Conservation (phyloP, 2,888 invertebrate species). For the Hirtodrosophila confusa region DNA sequence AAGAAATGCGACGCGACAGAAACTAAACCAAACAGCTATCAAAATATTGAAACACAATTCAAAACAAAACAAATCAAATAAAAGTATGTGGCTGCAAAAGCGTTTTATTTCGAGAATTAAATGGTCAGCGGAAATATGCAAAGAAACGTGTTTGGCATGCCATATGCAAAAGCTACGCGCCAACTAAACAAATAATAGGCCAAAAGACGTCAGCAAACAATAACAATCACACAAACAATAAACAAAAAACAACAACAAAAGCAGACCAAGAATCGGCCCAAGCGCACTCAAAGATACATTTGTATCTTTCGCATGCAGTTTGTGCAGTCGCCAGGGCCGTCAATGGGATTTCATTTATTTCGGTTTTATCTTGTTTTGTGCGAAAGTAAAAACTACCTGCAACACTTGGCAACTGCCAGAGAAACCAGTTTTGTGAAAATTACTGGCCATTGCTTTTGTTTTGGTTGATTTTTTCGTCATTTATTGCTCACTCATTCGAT, state of each 20-base stretch:
- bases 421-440: conserved; percentile 77
- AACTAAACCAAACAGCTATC: conserved; percentile 17
- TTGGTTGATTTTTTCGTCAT: conserved; percentile 19
- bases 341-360: conserved; percentile 20
- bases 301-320: conserved; percentile 58
- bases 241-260: background rate
- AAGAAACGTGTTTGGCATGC: conserved; percentile 68
- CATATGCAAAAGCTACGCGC: conserved; percentile 48
- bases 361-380: conserved; percentile 60
- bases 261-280: conserved; percentile 35
- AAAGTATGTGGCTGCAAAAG: conserved; percentile 62
- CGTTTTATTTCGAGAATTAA: conserved; percentile 39
- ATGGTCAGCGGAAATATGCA: conserved; percentile 65
- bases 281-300: conserved; percentile 60
- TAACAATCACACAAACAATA: conserved; percentile 6
- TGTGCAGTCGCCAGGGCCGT: conserved; percentile 34
- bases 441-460: conserved; percentile 62
- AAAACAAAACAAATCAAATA: conserved; percentile 24
- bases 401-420: conserved; percentile 50
- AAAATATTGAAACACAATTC: conserved; percentile 18
- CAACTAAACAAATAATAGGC: conserved; percentile 63
- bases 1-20: conserved; percentile 64
- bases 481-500: conserved; percentile 15
- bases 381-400: conserved; percentile 80
- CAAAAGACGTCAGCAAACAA: conserved; percentile 50